Percentiles rank a stretch among this genome's conserved stretches.
Evolutionary conservation across 2,888 invertebrate genomes (phyloP).

Genomic region (Allolobophora icterica): DNA sequence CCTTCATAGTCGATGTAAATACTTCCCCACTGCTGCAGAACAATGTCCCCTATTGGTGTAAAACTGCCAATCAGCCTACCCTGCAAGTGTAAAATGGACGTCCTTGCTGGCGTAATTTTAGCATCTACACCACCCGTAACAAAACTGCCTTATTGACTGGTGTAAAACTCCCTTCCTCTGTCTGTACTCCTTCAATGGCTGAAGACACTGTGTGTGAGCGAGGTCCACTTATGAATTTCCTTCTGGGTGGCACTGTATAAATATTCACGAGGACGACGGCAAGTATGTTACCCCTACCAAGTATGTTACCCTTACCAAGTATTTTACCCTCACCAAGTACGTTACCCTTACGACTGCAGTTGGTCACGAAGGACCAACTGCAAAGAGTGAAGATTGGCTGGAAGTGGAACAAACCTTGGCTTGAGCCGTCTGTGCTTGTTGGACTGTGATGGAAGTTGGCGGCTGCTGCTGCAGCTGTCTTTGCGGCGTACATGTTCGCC

Average conservation of each 20-base stretch:
- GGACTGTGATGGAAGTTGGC: constrained; percentile 43
- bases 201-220: too few relatives aligned
- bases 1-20: neutral
- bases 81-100: too few relatives aligned
- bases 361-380: too few relatives aligned
- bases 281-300: neutral
- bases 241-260: neutral
- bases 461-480: constrained; percentile 69
- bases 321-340: neutral
- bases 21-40: neutral
- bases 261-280: neutral
- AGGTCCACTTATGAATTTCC: neutral
- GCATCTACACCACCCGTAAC: too few relatives aligned
- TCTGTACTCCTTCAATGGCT: too few relatives aligned
- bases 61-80: too few relatives aligned
- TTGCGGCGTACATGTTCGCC: constrained; percentile 96
- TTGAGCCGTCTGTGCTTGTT: constrained; percentile 40
- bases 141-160: too few relatives aligned
- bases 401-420: constrained; percentile 35
- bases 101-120: too few relatives aligned
- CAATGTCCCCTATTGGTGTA: neutral
- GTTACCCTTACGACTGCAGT: too few relatives aligned
- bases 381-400: neutral
- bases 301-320: neutral
- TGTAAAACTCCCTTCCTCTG: too few relatives aligned